Evolutionary conservation across 2,888 invertebrate genomes (phyloP), one percentile per base, ranked within the genome.

Genomic region (Cheilosia urbana): DNA sequence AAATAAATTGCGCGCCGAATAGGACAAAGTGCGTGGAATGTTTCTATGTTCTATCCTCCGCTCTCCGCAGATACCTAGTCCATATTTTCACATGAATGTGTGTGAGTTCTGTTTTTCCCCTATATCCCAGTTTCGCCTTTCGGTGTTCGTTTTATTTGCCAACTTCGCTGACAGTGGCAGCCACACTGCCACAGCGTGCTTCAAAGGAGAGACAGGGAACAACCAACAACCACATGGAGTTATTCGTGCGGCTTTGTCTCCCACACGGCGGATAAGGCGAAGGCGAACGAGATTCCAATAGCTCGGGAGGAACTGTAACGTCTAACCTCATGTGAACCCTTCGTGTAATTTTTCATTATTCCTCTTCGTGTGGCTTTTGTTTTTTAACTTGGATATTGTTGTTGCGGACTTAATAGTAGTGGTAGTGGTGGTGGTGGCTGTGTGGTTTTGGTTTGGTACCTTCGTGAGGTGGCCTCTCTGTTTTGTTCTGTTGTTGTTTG

Each of bases 321-420:
- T 85, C 85, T 85, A 85, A 85, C 85, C 85, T 85, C 77, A 81
- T 77, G 72, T 85, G 85, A 85, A 85, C 85, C 85, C 81, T 85
- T 77, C 72, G 45, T 85, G 68, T 85, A 85, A 85, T 85, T 85
- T 81, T 81, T 77, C 81, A 80, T 80, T 80, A 76, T 72, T 81
- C 49, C 68, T 81, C 76, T 77, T 85, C 66, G 77, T 72, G 62
- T 63, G 80, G 80, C 63, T 85, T 79, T 76, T 85, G 65, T 45
- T 51, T 68, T 49, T 66, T 58, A 5, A n/a, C 21, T 47, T 9
- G 30, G 2, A 45, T 51, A 42, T 37, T 58, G 47, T 76, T 78
- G 62, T 79, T 68, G 45, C 30, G 47, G 49, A 13, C 11, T 5
- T 47, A 19, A 13, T 19, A 15, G 27, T 73, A 55, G 45, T 19